Evolutionary conservation across 2,113 vertebrate genomes (phyloP), one percentile per base, ranked within the genome.

Genomic region (Hylia prasina): DNA sequence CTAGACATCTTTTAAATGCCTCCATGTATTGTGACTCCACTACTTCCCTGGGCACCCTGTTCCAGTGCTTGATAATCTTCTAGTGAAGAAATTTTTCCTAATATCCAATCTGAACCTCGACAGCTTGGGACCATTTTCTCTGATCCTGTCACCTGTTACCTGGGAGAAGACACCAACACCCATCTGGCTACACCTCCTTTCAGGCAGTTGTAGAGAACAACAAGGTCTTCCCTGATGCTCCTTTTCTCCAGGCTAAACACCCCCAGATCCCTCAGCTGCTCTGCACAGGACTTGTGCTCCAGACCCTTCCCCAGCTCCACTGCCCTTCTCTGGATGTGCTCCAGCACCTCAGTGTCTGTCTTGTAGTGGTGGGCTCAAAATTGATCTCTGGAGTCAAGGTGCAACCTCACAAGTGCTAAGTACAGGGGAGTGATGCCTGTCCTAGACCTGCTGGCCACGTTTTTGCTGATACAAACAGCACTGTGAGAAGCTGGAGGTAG

Each of bases 141-240:
- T 61, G 56, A n/a, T 50, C 8, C 40, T 75, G 13, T 69, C 28
- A 10, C 13, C 54, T 54, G 23, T 56, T 37, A 33, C 47, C 15
- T n/a, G 54, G 25, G 28, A 56, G 61, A 75, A 91, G 40, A 61
- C 27, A 61, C 25, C 75, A 53, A 31, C 18, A 8, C 18, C 7
- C 47, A 48, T 27, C 31, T 73, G 40, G 11, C 25, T 10, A 40
- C 44, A 53, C 10, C 24, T 31, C n/a, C 18, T 80, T 40, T 80
- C n/a, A 33, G n/a, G 58, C 4, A 53, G 24, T 3, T 65, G 37
- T 27, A 45, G 51, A 47, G 21, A 19, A 0, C 18, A 10, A 2
- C 9, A 35, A 53, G 9, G 22, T 42, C 45, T 40, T 6, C 15
- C 44, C n/a, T 28, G 12, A 40, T 0, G 0, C 14, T 16, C 8